Base-by-base conservation (phyloP, 2,113 vertebrate species). In the Blennius ocellaris region DNA sequence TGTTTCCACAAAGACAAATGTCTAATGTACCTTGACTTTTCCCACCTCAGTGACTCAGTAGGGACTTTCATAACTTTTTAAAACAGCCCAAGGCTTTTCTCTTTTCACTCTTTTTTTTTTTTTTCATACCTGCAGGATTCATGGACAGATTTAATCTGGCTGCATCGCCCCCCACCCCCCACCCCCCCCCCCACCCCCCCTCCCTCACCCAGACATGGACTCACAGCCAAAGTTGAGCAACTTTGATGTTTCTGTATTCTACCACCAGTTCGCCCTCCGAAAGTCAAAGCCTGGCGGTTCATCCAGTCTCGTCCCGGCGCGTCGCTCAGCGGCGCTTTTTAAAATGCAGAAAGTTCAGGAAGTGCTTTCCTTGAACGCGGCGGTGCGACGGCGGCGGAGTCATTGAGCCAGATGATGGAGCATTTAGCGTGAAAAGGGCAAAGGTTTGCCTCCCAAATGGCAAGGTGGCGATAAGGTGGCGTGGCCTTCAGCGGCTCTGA, bases 351-450 rank as follows among this genome's bases (percentile, higher is more conserved):
- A 80, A 52, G 39, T 78, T 80, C 75, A 82, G 45, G 43, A 81
- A 69, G 76, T 72, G 75, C 49, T 54, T 62, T n/a, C n/a, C 49
- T 59, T 38, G 38, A 53, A 70, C 16, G 36, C 50, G 41, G n/a
- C 68, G 58, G 50, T 45, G 49, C 5, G 36, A 47, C 10, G 16
- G 47, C 1, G 37, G 17, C 52, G 56, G 43, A 38, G 14, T 51
- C 68, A 62, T 44, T 59, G 74, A 87, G 66, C 81, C 73, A 78
- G 69, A 81, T 77, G 85, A 85, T 45, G 64, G 57, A 68, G 53
- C 81, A 65, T 82, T 91, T 89, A 81, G 73, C 11, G 17, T 74
- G 82, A 87, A 91, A 90, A 91, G 91, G 89, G 91, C 78, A 87
- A 84, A 87, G 79, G 89, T 90, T 83, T 74, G 59, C 60, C 10